Conservation (phyloP, 1,140 invertebrate genomes). For the Apocrypta bakeri region DNA sequence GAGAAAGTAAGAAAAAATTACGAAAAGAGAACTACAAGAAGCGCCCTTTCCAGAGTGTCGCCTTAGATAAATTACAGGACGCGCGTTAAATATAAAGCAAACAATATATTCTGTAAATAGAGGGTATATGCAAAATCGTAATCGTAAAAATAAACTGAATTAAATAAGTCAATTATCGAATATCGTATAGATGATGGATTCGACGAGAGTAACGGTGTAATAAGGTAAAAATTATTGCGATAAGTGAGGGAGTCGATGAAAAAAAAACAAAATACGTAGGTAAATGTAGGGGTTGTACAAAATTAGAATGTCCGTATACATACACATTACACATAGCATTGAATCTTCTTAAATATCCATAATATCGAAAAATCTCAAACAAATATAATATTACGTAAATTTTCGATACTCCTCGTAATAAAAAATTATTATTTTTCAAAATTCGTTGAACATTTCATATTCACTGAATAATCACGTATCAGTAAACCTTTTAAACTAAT, state of each 20-base stretch:
- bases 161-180: slow-evolving; percentile 51
- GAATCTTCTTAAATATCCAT: neutral
- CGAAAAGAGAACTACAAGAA: slow-evolving; percentile 10
- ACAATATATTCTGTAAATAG: slow-evolving; percentile 49
- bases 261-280: too few relatives aligned
- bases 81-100: slow-evolving; percentile 45
- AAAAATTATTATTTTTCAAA: neutral
- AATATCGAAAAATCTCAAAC: neutral
- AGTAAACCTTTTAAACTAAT: neutral
- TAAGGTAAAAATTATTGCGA: neutral
- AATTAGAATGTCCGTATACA: slow-evolving; percentile 14
- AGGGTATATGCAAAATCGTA: slow-evolving; percentile 25
- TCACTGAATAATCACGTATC: neutral
- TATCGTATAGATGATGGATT: slow-evolving; percentile 19
- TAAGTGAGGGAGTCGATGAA: neutral
- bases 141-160: slow-evolving; percentile 48
- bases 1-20: neutral
- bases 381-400: neutral
- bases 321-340: neutral
- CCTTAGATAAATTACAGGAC: slow-evolving; percentile 52
- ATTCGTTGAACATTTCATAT: neutral
- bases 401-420: neutral
- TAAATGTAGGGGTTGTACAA: neutral
- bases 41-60: slow-evolving; percentile 47
- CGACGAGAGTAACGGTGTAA: slow-evolving; percentile 1